Base-by-base conservation (phyloP, 1,140 invertebrate genomes). In the Atta cephalotes region DNA sequence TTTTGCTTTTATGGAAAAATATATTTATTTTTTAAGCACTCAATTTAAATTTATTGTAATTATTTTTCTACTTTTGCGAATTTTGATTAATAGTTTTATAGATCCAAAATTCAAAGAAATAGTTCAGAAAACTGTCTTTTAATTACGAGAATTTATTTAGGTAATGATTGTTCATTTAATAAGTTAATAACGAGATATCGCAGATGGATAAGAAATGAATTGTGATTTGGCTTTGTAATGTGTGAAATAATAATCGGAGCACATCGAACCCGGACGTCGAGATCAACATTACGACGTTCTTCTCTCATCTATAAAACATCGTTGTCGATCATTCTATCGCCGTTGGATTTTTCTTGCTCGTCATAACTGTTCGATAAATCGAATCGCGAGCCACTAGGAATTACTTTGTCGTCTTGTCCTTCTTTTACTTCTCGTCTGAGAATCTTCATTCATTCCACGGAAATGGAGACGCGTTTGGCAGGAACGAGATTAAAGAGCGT, bases 321-420 rank as follows among this genome's bases (percentile, higher is more conserved):
- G 74, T 56, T 58, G n/a, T 18, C 84, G 21, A 80, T 84, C 80
- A 76, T 84, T 84, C 74, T 84, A 76, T 76, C 70, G 58, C 35
- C 53, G 39, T 74, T 56, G 58, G 45, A 84, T 84, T 84, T 76
- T 76, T 45, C 25, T 74, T 39, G 70, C 39, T 72, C 80, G 56
- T 39, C 70, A 51, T 76, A 84, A 84, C 80, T 74, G 70, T 76
- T 84, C 56, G 70, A 84, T 84, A 84, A 84, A 84, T 84, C 80
- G 56, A 63, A 45, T 63, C 58, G 80, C 39, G 25, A 12, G 14
- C 39, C 70, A 18, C 9, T 28, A 56, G 70, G 70, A 84, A 84
- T 84, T 84, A 56, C 74, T 84, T 76, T 84, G 76, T 84, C 80
- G 70, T 28, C 25, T 25, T 49, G 6, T 16, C 18, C 39, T 71